Conservation (phyloP, 1,140 invertebrate genomes). For the Ditylenchus dipsaci region DNA sequence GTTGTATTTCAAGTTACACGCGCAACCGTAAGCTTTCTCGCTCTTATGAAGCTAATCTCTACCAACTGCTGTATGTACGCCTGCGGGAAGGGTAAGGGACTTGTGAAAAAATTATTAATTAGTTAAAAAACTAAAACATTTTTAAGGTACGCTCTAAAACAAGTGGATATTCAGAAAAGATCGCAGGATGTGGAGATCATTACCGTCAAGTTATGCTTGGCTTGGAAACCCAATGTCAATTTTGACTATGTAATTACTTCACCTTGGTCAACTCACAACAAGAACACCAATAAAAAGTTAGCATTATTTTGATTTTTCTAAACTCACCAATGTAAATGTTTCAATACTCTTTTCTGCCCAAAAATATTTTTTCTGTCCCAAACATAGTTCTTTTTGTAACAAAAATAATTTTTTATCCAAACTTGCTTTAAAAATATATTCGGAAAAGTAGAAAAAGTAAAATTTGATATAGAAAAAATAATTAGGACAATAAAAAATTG, state of each 20-base stretch:
- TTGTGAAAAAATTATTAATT: too few species aligned
- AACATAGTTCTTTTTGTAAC: too few species aligned
- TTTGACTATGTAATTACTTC: constrained; percentile 29
- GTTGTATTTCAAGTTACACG: constrained; percentile 15
- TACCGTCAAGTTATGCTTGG: constrained; percentile 11
- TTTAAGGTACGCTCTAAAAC: constrained; percentile 62
- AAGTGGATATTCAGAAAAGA: constrained; percentile 21
- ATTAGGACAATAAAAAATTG: too few species aligned
- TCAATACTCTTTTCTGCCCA: too few species aligned
- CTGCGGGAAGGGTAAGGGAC: constrained; percentile 68
- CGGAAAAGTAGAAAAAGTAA: too few species aligned
- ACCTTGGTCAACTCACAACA: constrained; percentile 22
- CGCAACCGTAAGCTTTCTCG: constrained; percentile 16
- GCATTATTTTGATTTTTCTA: not conserved
- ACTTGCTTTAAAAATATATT: too few species aligned
- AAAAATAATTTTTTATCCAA: too few species aligned
- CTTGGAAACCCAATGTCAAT: constrained; percentile 25
- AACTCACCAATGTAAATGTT: not conserved
- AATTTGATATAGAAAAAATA: too few species aligned
- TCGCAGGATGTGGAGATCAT: constrained; percentile 24
- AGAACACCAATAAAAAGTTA: not conserved
- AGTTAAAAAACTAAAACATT: too few species aligned
- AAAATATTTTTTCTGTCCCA: too few species aligned
- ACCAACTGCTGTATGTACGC: constrained; percentile 71
- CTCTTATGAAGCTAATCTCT: constrained; percentile 60